Evolutionary conservation across 2,113 vertebrate species (phyloP), one percentile per base, ranked within the genome.

Genomic region (Grus americana): DNA sequence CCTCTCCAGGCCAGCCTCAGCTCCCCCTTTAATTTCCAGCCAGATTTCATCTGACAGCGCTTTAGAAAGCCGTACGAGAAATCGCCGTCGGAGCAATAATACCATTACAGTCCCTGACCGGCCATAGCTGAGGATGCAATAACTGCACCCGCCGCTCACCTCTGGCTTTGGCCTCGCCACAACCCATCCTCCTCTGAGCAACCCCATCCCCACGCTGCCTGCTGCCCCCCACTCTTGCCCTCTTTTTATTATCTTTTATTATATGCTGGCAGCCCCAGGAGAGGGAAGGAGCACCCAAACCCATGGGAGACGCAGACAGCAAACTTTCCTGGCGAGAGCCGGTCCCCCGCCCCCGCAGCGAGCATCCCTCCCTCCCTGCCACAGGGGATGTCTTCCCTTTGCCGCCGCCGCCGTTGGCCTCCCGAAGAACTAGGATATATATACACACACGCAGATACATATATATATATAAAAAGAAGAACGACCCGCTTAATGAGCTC

Each of bases 401-500:
- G 24, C 49, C 0, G 5, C 27, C 8, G 10, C 75, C 36, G 50
- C 57, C 30, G 6, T 9, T 15, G 75, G 87, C 78, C 67, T 94
- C 85, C 63, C 26, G 62, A 94, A 87, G 63, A 86, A 78, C 44
- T 57, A 57, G n/a, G 47, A 54, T 3, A 80, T 55, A 46, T 61
- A 79, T 5, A 88, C 0, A 65, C 1, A 72, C 2, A 62, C 3
- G 58, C 0, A 59, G 3, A 57, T 0, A 80, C 1, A 52, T 2
- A 62, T 3, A 66, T 1, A 91, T 20, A 40, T 23, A 66, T 36
- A 75, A 27, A 76, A 92, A 96, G 86, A 97, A 96, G 95, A 97
- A 92, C 62, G 61, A 94, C 95, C 96, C 93, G 55, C 97, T 98
- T 97, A 97, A 95, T 91, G 92, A 91, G 96, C 96, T 97, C 97